A percentile compares a stretch with the other conserved stretches of the same genome.
phyloP scores from a whole-genome alignment of 2,113 vertebrate genomes.

The Etheostoma cragini region DNA sequence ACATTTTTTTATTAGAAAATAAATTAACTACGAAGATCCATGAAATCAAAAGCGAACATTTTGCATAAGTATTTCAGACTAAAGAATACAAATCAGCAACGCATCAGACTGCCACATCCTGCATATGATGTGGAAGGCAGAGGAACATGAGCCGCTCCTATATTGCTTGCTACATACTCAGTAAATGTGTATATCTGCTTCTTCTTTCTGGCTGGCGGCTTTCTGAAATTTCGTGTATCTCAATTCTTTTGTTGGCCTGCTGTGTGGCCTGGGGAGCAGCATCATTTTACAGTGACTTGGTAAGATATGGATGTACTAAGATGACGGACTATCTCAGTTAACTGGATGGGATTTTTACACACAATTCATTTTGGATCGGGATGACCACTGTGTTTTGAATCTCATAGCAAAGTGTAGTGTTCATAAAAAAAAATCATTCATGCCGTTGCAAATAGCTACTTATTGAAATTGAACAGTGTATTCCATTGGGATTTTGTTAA shows the following conservation, averaged over 20 bases:
- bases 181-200: not conserved
- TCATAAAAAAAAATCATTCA: slow-evolving; percentile 20
- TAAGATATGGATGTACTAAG: slow-evolving; percentile 14
- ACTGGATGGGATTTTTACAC: not conserved
- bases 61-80: slow-evolving; percentile 58
- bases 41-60: slow-evolving; percentile 43
- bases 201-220: not conserved
- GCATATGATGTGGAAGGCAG: slow-evolving; percentile 59
- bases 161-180: slow-evolving; percentile 24
- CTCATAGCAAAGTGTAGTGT: slow-evolving; percentile 48
- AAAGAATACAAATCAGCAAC: slow-evolving; percentile 11
- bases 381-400: slow-evolving; percentile 5
- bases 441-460: slow-evolving; percentile 10
- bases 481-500: slow-evolving; percentile 13
- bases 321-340: slow-evolving; percentile 7
- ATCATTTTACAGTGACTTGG: slow-evolving; percentile 2
- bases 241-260: not conserved
- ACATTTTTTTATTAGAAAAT: slow-evolving; percentile 27
- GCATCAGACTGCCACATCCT: slow-evolving; percentile 5
- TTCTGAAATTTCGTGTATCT: slow-evolving; percentile 9
- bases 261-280: slow-evolving; percentile 14
- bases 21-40: slow-evolving; percentile 15
- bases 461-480: slow-evolving; percentile 14
- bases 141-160: slow-evolving; percentile 35
- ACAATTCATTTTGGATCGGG: not conserved